Evolutionary conservation across 1,140 invertebrate species (phyloP), one percentile per base, ranked within the genome.

Genomic region (Cecropterus lyciades): DNA sequence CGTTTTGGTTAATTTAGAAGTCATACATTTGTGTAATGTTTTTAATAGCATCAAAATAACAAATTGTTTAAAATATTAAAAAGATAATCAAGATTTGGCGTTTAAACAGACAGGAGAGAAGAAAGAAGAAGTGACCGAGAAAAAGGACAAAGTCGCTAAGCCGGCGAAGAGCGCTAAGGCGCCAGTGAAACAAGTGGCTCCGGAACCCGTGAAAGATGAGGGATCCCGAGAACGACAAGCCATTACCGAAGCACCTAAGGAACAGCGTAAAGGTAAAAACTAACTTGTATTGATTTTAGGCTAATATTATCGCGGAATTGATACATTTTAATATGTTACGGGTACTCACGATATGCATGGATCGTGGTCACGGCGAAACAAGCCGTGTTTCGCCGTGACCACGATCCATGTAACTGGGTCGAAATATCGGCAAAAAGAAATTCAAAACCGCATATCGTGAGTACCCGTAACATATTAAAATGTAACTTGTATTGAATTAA

Each of bases 261-360:
- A 92, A 66, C 91, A 91, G 73, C 84, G 89, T 13, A 92, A 92
- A 82, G 79, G 92, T 92, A 20, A n/a, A n/a, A n/a, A n/a, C n/a
- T n/a, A n/a, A n/a, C n/a, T n/a, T n/a, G n/a, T n/a, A n/a, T n/a
- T n/a, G n/a, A n/a, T n/a, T n/a, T n/a, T n/a, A n/a, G n/a, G n/a
- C n/a, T n/a, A n/a, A n/a, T n/a, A n/a, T n/a, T n/a, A n/a, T n/a
- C n/a, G n/a, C n/a, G n/a, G n/a, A n/a, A n/a, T n/a, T n/a, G n/a
- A n/a, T n/a, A n/a, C n/a, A n/a, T n/a, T n/a, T n/a, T n/a, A n/a
- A n/a, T n/a, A n/a, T n/a, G n/a, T n/a, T n/a, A n/a, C n/a, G n/a
- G n/a, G n/a, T n/a, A n/a, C n/a, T n/a, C n/a, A n/a, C n/a, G n/a
- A n/a, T n/a, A n/a, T n/a, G n/a, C n/a, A n/a, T n/a, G n/a, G n/a